These are phyloP conservation scores for Drosophila sturtevanti DNA, from an alignment of 1,140 invertebrate species.

Conservation along the genomic window DNA sequence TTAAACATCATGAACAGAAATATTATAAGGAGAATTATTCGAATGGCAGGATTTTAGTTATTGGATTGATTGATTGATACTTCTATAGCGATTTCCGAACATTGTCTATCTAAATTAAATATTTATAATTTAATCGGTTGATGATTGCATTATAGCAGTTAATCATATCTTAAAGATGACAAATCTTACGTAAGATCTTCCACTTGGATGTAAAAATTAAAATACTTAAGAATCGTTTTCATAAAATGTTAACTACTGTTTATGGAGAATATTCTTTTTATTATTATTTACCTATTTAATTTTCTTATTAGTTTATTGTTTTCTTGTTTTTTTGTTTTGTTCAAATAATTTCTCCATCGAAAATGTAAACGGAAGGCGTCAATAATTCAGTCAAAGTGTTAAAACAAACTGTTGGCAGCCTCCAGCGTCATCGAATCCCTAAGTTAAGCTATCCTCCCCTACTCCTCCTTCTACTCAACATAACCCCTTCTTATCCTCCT, in stretches of 20 bases:
- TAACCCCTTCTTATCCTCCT: background rate
- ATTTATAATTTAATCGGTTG: no score
- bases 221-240: no score
- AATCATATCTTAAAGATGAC: no score
- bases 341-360: background rate
- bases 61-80: no score
- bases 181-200: no score
- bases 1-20: background rate
- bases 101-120: no score
- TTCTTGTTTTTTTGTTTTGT: background rate
- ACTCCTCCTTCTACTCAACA: conserved; percentile 14
- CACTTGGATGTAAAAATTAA: no score
- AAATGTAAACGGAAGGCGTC: conserved; percentile 26
- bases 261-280: background rate
- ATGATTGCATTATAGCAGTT: no score
- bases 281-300: background rate
- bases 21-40: no score
- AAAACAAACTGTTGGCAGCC: conserved; percentile 48
- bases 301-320: background rate
- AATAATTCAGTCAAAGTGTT: conserved; percentile 41
- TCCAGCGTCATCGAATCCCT: conserved; percentile 10
- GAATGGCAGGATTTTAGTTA: no score
- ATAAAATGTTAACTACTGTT: background rate
- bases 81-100: no score
- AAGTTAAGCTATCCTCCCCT: conserved; percentile 24